Percentiles rank a stretch among this genome's conserved stretches.
These are phyloP conservation scores for Agonopterix subpropinquella DNA, from an alignment of 2,888 invertebrate species.

Conservation along the genomic window DNA sequence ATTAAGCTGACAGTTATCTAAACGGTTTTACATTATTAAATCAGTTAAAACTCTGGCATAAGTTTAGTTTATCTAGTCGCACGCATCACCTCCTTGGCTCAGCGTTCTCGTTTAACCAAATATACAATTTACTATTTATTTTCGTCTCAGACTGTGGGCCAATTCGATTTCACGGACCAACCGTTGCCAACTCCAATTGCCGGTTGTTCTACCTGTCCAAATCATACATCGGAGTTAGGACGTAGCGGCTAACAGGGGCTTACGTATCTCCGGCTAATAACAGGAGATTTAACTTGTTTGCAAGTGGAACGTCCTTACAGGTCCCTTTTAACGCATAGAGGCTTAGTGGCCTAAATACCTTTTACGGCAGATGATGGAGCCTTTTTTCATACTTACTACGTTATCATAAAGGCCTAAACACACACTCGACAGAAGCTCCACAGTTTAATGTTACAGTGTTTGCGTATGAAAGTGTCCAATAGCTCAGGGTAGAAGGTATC, in stretches of 20 bases:
- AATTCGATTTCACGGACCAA: conserved; percentile 66
- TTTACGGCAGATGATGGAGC: conserved; percentile 2
- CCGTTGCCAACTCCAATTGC: conserved; percentile 51
- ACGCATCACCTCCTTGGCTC: not conserved
- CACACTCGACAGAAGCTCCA: no score
- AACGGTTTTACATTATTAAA: no score
- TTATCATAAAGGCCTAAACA: no score
- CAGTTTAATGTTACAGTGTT: no score
- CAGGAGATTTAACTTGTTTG: conserved; percentile 13
- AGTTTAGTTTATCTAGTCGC: no score
- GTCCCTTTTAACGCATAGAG: conserved; percentile 10
- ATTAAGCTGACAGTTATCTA: no score
- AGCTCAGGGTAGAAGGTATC: no score
- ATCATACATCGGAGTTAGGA: conserved; percentile 1
- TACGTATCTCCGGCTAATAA: conserved; percentile 7
- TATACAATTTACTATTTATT: conserved; percentile 50
- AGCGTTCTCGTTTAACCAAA: conserved; percentile 32
- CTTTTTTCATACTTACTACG: not conserved
- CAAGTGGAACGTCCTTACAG: conserved; percentile 6
- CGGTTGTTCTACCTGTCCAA: conserved; percentile 29
- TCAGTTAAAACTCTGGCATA: no score
- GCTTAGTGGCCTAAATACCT: conserved; percentile 13
- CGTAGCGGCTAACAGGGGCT: conserved; percentile 8
- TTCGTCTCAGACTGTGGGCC: conserved; percentile 66
- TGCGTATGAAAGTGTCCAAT: no score